Conservation (phyloP, 2,113 vertebrate genomes). For the Vidua macroura region DNA sequence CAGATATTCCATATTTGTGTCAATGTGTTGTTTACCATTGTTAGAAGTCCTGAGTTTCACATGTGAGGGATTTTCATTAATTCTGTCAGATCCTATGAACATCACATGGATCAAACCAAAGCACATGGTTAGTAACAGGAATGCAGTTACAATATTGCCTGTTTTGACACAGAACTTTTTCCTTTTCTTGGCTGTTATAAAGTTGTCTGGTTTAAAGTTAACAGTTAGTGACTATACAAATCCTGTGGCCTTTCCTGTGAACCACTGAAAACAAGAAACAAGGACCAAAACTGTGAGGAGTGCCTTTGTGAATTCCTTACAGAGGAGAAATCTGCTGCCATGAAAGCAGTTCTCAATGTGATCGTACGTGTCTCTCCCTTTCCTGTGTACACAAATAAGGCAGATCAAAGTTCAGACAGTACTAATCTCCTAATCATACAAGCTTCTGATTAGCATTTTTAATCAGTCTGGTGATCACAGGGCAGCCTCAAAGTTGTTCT, state of each 20-base stretch:
- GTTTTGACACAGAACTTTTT: not conserved
- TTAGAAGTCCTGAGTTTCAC: slow-evolving; percentile 1
- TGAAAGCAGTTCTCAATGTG: not conserved
- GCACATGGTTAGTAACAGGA: slow-evolving; percentile 15
- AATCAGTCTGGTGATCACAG: slow-evolving; percentile 42
- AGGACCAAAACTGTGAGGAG: not conserved
- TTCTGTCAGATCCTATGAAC: slow-evolving; percentile 19
- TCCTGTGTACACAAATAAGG: not conserved
- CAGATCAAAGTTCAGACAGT: slow-evolving; percentile 57
- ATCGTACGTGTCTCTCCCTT: not conserved
- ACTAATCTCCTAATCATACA: slow-evolving; percentile 58
- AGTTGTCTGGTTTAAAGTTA: not conserved
- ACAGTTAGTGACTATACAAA: not conserved
- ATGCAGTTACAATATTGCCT: not conserved
- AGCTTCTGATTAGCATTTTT: slow-evolving; percentile 60
- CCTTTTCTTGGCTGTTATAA: not conserved
- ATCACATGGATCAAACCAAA: slow-evolving; percentile 54
- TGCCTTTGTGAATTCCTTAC: not conserved
- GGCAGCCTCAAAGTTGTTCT: slow-evolving; percentile 1
- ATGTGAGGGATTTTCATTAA: slow-evolving; percentile 55
- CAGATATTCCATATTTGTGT: not conserved
- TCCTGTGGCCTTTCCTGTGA: not conserved
- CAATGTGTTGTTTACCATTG: not conserved
- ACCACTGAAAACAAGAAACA: not conserved
- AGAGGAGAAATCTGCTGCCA: not conserved